These are phyloP conservation scores for Melanitta fusca DNA, from an alignment of 2,797 vertebrate genomes.

Conservation along the genomic window DNA sequence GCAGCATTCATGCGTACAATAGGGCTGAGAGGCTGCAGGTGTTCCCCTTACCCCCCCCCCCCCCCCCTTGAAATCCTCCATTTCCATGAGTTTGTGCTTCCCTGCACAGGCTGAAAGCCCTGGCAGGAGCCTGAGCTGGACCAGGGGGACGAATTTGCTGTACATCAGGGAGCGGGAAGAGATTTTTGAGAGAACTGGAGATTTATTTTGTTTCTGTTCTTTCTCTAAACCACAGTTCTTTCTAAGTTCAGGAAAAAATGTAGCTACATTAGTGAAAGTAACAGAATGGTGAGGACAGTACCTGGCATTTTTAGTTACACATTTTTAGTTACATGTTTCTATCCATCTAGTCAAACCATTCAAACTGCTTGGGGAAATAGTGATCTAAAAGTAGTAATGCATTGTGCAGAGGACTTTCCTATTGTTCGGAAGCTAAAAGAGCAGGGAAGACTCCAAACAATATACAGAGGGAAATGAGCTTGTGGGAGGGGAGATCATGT, in stretches of 20 bases:
- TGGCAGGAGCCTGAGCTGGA: not conserved
- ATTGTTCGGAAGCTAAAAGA: not conserved
- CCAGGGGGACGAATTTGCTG: not conserved
- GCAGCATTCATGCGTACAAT: conserved; percentile 9
- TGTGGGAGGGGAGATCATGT: not conserved
- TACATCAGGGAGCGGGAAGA: not conserved
- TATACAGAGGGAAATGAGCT: not conserved
- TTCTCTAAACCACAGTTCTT: not conserved
- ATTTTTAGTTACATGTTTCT: not conserved
- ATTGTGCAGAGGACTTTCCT: not conserved
- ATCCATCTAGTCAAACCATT: not conserved
- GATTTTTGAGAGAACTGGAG: not conserved
- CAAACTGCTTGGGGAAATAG: not conserved
- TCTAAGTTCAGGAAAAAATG: not conserved
- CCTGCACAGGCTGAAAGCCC: not conserved
- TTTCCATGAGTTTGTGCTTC: not conserved
- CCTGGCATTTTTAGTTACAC: not conserved
- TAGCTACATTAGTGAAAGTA: not conserved
- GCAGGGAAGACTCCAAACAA: not conserved
- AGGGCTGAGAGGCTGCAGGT: conserved; percentile 48
- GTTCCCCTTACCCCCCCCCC: not conserved
- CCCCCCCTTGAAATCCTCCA: not conserved
- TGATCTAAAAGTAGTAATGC: not conserved
- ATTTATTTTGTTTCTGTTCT: not conserved
- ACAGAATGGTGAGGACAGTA: not conserved